Percentiles rank a stretch among this genome's conserved stretches.
Evolutionary conservation across 2,113 vertebrate species (phyloP).

Genomic region (Axis porcinus): DNA sequence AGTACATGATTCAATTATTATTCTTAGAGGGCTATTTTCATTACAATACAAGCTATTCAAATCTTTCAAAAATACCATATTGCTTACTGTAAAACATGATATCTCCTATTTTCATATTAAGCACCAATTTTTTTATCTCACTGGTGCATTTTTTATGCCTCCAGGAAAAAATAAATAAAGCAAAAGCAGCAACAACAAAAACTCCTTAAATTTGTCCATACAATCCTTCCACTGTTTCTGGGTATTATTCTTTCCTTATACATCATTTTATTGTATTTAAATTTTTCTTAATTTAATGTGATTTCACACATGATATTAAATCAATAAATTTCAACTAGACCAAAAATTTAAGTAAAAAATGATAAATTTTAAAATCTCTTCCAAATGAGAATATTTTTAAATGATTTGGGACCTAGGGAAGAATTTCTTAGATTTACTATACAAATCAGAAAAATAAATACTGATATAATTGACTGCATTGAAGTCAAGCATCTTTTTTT

Average conservation of each 20-base stretch:
- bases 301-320: not conserved
- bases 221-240: not conserved
- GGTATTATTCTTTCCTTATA: not conserved
- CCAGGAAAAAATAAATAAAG: not conserved
- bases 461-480: not conserved
- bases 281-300: not conserved
- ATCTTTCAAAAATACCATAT: not conserved
- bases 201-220: not conserved
- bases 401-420: not conserved
- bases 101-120: not conserved
- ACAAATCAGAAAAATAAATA: not conserved
- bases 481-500: not conserved
- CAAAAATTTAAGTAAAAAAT: not conserved
- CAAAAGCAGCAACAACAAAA: not conserved
- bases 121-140: not conserved
- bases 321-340: not conserved
- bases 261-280: not conserved
- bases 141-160: not conserved
- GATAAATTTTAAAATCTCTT: not conserved
- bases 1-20: not conserved
- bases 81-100: not conserved
- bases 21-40: not conserved
- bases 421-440: not conserved
- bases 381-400: not conserved
- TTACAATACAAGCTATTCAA: not conserved